Percentiles rank a stretch among this genome's conserved stretches.
phyloP scores from a whole-genome alignment of 2,797 vertebrate genomes.

The Picus viridis region DNA sequence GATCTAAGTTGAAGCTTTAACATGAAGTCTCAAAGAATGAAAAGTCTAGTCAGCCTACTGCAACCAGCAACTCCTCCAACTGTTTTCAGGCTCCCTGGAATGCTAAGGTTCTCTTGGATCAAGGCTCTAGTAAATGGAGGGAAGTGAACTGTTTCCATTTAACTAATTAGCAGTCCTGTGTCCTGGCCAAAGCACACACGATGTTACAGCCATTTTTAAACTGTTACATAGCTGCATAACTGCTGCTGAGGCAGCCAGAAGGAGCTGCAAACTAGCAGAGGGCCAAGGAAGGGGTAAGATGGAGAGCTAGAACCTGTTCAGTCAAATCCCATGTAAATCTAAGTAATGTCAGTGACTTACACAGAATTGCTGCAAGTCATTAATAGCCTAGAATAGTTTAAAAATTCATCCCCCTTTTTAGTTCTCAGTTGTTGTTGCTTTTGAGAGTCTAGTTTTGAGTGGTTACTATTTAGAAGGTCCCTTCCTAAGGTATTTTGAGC shows the following conservation, averaged over 20 bases:
- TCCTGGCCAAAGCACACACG: background rate
- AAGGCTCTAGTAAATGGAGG: background rate
- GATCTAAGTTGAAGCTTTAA: background rate
- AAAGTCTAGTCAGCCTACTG: background rate
- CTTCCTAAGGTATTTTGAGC: too few relatives aligned
- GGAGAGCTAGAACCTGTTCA: background rate
- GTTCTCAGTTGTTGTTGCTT: too few relatives aligned
- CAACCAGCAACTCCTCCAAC: background rate
- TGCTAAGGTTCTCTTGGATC: background rate
- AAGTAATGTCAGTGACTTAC: background rate
- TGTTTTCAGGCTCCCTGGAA: background rate
- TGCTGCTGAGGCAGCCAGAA: conserved; percentile 11
- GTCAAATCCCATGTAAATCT: background rate
- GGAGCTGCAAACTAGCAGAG: background rate
- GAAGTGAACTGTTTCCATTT: conserved; percentile 20
- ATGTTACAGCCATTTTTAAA: conserved; percentile 9
- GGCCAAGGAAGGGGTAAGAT: background rate
- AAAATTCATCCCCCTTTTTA: too few relatives aligned
- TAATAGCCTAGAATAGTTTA: background rate
- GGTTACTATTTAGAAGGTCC: too few relatives aligned
- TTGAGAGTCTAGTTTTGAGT: too few relatives aligned
- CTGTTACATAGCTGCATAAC: background rate
- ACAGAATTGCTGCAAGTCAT: background rate
- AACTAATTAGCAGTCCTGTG: conserved; percentile 19
- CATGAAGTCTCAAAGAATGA: background rate